A percentile compares a stretch with the other conserved stretches of the same genome.
Conservation (phyloP, 1,140 invertebrate genomes). For the Drosophila setifemur region DNA sequence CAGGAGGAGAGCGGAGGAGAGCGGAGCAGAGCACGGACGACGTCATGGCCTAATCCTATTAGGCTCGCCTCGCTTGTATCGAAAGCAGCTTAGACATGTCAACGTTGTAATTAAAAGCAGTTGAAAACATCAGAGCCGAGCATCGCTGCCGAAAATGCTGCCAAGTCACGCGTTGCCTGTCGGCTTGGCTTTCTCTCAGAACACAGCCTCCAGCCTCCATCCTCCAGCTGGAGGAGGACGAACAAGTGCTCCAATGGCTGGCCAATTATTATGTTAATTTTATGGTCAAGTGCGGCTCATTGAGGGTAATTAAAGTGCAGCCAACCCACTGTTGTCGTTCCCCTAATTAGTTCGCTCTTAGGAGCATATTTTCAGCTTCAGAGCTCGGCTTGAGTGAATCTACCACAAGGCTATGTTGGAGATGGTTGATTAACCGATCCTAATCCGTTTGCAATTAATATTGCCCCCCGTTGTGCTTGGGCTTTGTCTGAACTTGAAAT, state of each 20-base stretch:
- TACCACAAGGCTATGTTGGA: background rate
- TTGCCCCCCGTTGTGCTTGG: background rate
- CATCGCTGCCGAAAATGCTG: conserved; percentile 50
- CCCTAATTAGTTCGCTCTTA: conserved; percentile 26
- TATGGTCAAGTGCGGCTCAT: conserved; percentile 52
- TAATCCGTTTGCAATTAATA: conserved; percentile 36
- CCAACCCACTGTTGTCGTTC: conserved; percentile 15
- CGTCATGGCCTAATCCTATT: conserved; percentile 64
- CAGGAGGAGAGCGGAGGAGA: no score
- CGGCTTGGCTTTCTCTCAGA: conserved; percentile 48
- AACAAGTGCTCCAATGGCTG: background rate
- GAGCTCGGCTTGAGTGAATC: no score
- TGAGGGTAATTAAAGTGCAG: conserved; percentile 54
- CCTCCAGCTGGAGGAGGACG: conserved; percentile 5
- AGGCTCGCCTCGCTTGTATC: conserved; percentile 65
- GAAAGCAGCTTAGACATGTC: conserved; percentile 78
- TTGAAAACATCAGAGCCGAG: conserved; percentile 69
- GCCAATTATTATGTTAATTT: conserved; percentile 76
- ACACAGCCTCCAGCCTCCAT: no score
- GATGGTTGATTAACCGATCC: conserved; percentile 26
- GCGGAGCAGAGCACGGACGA: conserved; percentile 29
- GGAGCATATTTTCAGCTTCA: conserved; percentile 35
- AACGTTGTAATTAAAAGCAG: conserved; percentile 78
- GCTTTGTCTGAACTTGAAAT: conserved; percentile 43
- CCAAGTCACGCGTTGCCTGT: conserved; percentile 70